Conservation (phyloP, 2,888 invertebrate genomes). For the Harmothoe impar region DNA sequence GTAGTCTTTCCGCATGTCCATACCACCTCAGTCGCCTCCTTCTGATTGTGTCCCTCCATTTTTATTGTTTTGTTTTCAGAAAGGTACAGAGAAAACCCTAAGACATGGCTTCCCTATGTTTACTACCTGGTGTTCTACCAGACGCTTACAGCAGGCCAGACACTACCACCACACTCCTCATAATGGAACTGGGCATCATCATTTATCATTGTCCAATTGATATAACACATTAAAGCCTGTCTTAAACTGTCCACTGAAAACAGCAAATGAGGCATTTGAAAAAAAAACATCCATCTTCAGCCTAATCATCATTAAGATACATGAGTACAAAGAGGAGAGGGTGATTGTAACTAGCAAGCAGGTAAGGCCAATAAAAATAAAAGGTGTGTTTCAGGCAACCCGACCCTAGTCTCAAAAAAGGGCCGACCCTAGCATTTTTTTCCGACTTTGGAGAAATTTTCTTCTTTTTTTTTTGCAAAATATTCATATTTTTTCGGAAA, state of each 20-base stretch:
- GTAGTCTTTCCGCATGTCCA: too few relatives aligned
- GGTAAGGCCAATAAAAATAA: background rate
- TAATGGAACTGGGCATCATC: background rate
- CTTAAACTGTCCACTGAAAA: background rate
- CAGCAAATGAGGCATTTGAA: background rate
- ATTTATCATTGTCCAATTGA: background rate
- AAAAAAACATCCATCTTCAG: background rate
- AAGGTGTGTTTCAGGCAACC: background rate
- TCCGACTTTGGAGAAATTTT: too few relatives aligned
- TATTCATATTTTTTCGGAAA: too few relatives aligned
- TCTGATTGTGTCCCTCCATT: too few relatives aligned
- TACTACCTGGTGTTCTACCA: background rate
- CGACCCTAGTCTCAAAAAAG: too few relatives aligned
- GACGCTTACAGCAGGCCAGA: background rate
- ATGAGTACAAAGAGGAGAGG: background rate
- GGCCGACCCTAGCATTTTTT: too few relatives aligned
- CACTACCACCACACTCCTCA: background rate
- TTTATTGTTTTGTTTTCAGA: too few relatives aligned
- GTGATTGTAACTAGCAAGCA: too few relatives aligned
- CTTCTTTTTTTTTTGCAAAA: too few relatives aligned
- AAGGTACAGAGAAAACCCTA: too few relatives aligned
- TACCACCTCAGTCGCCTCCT: too few relatives aligned
- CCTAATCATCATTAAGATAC: background rate
- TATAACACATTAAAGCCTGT: background rate
- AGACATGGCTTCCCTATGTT: background rate